Evolutionary conservation across 2,113 vertebrate species (phyloP), one percentile per base, ranked within the genome.

Genomic region (Amblyornis subalaris): DNA sequence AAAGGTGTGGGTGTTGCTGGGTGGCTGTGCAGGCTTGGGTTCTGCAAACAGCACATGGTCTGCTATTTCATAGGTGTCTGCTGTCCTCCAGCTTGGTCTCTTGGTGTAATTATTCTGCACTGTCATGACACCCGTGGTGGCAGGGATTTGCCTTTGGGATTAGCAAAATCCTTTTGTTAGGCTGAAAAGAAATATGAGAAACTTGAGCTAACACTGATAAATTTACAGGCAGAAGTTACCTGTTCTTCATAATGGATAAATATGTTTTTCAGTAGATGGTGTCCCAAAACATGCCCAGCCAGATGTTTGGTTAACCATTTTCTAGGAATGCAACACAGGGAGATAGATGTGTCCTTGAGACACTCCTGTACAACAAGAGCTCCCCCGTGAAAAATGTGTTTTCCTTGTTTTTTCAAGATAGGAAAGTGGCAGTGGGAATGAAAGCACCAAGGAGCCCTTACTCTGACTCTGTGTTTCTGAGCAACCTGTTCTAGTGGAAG

Each of bases 311-410:
- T 51, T 92, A 65, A 22, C 44, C 11, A 4, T 25, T 24, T 24
- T 13, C 42, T 40, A 58, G 71, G 14, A 23, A 45, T 44, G 26
- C 33, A 42, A 64, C 78, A 36, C 31, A 16, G 9, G 51, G 54
- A 73, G 14, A 7, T n/a, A 73, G 14, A 7, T n/a, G 6, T 0
- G 8, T 25, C 25, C 17, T 9, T 53, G 33, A n/a, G 42, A 33
- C 6, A 33, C 0, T 0, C 11, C 60, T 15, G 10, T 29, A 26
- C 10, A 57, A 38, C 42, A 44, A 18, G 5, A 18, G 6, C 18
- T 76, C 14, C 14, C 10, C 31, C 13, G 15, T 42, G 42, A 66
- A 83, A 91, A 66, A 38, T 35, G 9, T 35, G 2, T 82, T 81
- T 85, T 45, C 65, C 6, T 65, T 66, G 42, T 21, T 61, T 73